phyloP scores from a whole-genome alignment of 2,888 invertebrate species.

The Cephus rjabovi region DNA sequence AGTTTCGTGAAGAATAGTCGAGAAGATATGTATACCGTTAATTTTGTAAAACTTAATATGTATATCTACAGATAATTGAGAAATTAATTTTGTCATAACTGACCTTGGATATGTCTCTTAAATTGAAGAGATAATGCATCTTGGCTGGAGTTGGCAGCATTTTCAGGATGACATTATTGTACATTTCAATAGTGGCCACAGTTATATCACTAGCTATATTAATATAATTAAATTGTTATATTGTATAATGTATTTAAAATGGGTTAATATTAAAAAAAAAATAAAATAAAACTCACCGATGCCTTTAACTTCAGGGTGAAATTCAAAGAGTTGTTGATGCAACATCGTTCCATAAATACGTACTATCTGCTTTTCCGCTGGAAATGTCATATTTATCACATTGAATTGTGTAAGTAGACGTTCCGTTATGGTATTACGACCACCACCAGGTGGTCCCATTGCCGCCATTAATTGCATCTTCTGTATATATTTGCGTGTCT shows the following conservation, averaged over 20 bases:
- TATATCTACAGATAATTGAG: neutral
- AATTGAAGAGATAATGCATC: slow-evolving; percentile 90
- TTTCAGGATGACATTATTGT: slow-evolving; percentile 77
- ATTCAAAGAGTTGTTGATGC: slow-evolving; percentile 80
- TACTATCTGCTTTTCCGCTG: slow-evolving; percentile 80
- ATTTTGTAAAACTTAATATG: neutral
- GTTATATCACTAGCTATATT: slow-evolving; percentile 75
- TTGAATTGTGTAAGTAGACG: slow-evolving; percentile 84
- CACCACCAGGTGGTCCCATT: slow-evolving; percentile 91
- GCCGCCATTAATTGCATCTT: slow-evolving; percentile 83
- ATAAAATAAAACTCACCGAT: slow-evolving; percentile 68
- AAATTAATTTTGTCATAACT: slow-evolving; percentile 11
- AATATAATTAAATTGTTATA: slow-evolving; percentile 12
- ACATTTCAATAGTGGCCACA: slow-evolving; percentile 81
- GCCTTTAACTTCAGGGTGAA: slow-evolving; percentile 83
- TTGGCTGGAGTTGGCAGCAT: slow-evolving; percentile 90
- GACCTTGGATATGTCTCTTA: slow-evolving; percentile 89
- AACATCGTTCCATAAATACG: slow-evolving; percentile 90
- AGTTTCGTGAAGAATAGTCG: neutral
- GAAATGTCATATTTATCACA: slow-evolving; percentile 84
- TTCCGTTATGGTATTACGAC: slow-evolving; percentile 82
- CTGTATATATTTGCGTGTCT: slow-evolving; percentile 81
- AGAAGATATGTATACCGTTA: neutral
- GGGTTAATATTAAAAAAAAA: slow-evolving; percentile 2
- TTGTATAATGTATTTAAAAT: slow-evolving; percentile 13